A percentile compares a stretch with the other conserved stretches of the same genome.
phyloP scores from a whole-genome alignment of 2,888 invertebrate species.

The Drosophila setosimentum region DNA sequence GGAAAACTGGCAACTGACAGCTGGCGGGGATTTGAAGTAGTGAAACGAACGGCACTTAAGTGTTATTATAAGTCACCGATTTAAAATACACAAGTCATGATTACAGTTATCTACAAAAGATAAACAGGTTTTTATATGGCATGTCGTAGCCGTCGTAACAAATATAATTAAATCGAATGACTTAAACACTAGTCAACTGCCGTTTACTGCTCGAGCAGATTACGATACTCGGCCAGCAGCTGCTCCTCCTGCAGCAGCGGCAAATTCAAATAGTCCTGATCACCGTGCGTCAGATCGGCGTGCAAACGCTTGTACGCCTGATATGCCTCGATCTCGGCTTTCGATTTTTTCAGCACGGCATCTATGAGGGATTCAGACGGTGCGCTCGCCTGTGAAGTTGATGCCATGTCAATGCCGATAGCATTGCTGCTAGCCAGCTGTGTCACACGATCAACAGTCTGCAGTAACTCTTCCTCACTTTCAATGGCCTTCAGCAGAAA shows the following conservation, averaged over 20 bases:
- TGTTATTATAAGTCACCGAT: slow-evolving; percentile 59
- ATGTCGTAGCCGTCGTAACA: slow-evolving; percentile 22
- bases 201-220: slow-evolving; percentile 85
- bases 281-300: slow-evolving; percentile 87
- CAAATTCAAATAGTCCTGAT: slow-evolving; percentile 91
- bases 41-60: slow-evolving; percentile 49
- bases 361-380: slow-evolving; percentile 48
- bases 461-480: slow-evolving; percentile 73
- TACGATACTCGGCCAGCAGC: slow-evolving; percentile 89
- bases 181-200: slow-evolving; percentile 12
- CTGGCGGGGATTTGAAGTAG: slow-evolving; percentile 1
- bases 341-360: slow-evolving; percentile 68
- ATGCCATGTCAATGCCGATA: slow-evolving; percentile 67
- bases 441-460: slow-evolving; percentile 80
- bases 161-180: slow-evolving; percentile 37
- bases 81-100: slow-evolving; percentile 66
- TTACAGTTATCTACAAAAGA: slow-evolving; percentile 49
- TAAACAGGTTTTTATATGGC: slow-evolving; percentile 59
- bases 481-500: slow-evolving; percentile 85
- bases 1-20: background rate
- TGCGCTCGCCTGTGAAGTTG: slow-evolving; percentile 51
- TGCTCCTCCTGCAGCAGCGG: slow-evolving; percentile 89
- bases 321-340: slow-evolving; percentile 75
- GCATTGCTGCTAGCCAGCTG: slow-evolving; percentile 80
- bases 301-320: slow-evolving; percentile 88